Evolutionary conservation across 2,888 invertebrate genomes (phyloP).

Genomic region (Agriotes lineatus): DNA sequence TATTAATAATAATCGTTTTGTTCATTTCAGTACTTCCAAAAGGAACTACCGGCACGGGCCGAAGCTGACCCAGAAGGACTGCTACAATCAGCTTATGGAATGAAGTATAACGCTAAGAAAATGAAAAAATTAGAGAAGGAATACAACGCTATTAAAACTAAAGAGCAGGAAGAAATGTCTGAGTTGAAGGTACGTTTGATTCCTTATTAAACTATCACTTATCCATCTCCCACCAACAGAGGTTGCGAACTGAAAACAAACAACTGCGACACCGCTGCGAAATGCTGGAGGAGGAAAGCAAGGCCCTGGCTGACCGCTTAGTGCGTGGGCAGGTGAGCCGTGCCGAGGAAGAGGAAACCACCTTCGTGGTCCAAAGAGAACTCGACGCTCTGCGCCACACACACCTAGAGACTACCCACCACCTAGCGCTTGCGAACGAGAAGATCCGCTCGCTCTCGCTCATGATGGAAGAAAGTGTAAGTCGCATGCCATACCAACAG

Average conservation of each 20-base stretch:
- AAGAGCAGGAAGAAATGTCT: slow-evolving; percentile 98
- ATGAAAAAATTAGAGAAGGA: slow-evolving; percentile 99
- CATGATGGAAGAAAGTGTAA: slow-evolving; percentile 80
- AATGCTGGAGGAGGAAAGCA: slow-evolving; percentile 93
- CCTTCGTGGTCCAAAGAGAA: slow-evolving; percentile 86
- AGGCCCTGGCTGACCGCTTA: slow-evolving; percentile 91
- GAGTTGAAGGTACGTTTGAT: slow-evolving; percentile 49
- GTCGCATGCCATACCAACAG: slow-evolving; percentile 55
- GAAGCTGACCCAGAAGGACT: slow-evolving; percentile 91
- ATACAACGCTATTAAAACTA: slow-evolving; percentile 95
- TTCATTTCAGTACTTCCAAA: slow-evolving; percentile 90
- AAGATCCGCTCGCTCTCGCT: slow-evolving; percentile 88
- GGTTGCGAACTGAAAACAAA: slow-evolving; percentile 93
- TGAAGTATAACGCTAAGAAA: slow-evolving; percentile 95
- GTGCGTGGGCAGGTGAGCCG: slow-evolving; percentile 94
- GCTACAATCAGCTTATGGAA: slow-evolving; percentile 89
- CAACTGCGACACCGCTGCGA: slow-evolving; percentile 95
- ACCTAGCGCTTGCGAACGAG: slow-evolving; percentile 91
- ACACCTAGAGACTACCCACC: slow-evolving; percentile 89
- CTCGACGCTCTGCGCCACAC: slow-evolving; percentile 88
- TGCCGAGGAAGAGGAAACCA: slow-evolving; percentile 95
- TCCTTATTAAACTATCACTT: neutral
- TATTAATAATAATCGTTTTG: too few relatives aligned
- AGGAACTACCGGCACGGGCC: slow-evolving; percentile 91
- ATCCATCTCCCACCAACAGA: too few relatives aligned